phyloP scores from a whole-genome alignment of 2,797 vertebrate genomes.

The Etheostoma perlongum region DNA sequence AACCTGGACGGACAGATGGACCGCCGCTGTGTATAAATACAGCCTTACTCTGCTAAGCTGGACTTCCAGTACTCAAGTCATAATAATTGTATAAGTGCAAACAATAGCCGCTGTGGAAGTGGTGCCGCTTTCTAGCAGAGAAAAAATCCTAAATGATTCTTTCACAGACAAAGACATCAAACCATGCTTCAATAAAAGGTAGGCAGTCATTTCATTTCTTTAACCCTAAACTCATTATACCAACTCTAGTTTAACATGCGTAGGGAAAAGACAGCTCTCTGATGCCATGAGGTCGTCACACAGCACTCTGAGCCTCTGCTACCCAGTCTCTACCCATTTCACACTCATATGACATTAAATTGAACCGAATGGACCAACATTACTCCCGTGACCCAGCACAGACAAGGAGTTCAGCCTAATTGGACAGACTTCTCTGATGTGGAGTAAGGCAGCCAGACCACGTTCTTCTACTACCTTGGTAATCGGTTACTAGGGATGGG shows the following conservation, averaged over 20 bases:
- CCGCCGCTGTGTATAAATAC: too few relatives aligned
- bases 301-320: slow-evolving; percentile 52
- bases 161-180: slow-evolving; percentile 58
- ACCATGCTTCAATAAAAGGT: slow-evolving; percentile 60
- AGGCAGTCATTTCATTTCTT: slow-evolving; percentile 54
- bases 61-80: not conserved
- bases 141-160: slow-evolving; percentile 37
- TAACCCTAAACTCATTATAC: slow-evolving; percentile 73
- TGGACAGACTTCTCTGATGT: slow-evolving; percentile 69
- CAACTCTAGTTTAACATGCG: slow-evolving; percentile 58
- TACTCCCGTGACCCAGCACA: slow-evolving; percentile 52
- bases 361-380: slow-evolving; percentile 45
- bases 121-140: slow-evolving; percentile 5
- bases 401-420: slow-evolving; percentile 76
- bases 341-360: slow-evolving; percentile 59
- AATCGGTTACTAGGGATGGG: slow-evolving; percentile 46
- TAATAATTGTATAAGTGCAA: slow-evolving; percentile 17
- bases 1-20: too few relatives aligned
- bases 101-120: slow-evolving; percentile 26
- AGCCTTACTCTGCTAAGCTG: not conserved
- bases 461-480: slow-evolving; percentile 24
- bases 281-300: slow-evolving; percentile 52
- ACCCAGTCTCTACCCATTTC: slow-evolving; percentile 47
- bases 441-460: slow-evolving; percentile 35
- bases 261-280: slow-evolving; percentile 45